Conservation (phyloP, 2,888 invertebrate genomes). For the Seira musarum region DNA sequence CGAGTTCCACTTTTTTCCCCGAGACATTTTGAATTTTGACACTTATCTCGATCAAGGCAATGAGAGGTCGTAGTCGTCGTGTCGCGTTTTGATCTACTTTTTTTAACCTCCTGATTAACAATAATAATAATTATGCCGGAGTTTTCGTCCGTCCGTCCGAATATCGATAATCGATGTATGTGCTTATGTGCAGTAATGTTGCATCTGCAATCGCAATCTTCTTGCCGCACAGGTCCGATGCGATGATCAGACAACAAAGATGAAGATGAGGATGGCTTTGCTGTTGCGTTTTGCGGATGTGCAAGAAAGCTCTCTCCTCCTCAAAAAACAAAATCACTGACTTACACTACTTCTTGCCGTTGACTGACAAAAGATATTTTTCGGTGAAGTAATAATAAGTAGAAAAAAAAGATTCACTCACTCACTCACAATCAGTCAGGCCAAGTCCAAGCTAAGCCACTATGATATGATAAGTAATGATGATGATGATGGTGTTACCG, state of each 20-base stretch:
- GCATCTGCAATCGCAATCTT: constrained; percentile 15
- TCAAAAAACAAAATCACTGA: constrained; percentile 16
- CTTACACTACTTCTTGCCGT: constrained; percentile 38
- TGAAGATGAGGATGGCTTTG: constrained; percentile 25
- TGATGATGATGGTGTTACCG: constrained; percentile 42
- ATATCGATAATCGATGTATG: too few species aligned
- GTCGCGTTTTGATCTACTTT: constrained; percentile 53
- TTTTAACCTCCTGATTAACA: constrained; percentile 2
- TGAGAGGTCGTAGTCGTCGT: not conserved
- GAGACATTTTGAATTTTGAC: not conserved
- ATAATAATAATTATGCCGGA: not conserved
- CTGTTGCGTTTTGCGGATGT: constrained; percentile 17
- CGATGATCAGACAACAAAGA: constrained; percentile 34
- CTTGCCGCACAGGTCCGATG: not conserved
- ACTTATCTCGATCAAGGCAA: not conserved
- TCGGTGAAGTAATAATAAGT: constrained; percentile 44
- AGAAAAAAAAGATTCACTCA: constrained; percentile 18
- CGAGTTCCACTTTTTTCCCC: not conserved
- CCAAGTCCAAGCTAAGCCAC: too few species aligned
- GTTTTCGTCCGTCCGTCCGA: too few species aligned
- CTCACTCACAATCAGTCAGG: too few species aligned
- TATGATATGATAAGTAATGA: constrained; percentile 15
- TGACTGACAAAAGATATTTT: constrained; percentile 53
- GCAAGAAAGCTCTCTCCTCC: constrained; percentile 31
- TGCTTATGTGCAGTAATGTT: not conserved